Conservation (phyloP, 2,113 vertebrate species). For the Chaetura pelagica region DNA sequence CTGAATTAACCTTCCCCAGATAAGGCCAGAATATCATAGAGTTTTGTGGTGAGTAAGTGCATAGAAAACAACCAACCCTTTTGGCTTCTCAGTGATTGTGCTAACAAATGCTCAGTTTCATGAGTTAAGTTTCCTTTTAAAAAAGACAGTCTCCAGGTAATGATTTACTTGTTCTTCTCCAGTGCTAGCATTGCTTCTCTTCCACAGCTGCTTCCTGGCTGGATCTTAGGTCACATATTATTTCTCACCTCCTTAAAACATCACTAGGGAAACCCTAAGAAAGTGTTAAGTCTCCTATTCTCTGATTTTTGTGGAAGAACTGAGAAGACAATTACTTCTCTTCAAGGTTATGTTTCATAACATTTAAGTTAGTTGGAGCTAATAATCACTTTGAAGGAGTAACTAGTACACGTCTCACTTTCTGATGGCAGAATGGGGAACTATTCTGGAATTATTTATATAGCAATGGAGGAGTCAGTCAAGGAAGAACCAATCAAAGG, state of each 20-base stretch:
- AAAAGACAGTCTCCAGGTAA: background rate
- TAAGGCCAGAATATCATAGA: background rate
- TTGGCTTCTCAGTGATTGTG: background rate
- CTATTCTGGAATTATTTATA: background rate
- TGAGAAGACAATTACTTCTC: background rate
- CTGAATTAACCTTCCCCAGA: background rate
- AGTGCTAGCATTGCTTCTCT: background rate
- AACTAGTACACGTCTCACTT: background rate
- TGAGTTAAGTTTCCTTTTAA: background rate
- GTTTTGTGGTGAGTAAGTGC: background rate
- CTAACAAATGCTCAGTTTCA: background rate
- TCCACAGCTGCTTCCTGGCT: background rate
- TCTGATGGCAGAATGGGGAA: background rate
- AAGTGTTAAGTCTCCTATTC: background rate
- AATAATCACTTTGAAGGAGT: background rate
- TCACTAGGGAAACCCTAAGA: background rate
- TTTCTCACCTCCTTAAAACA: background rate
- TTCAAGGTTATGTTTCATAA: background rate
- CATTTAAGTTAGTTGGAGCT: background rate
- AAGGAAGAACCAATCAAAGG: background rate
- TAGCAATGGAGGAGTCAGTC: background rate
- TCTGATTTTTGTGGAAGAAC: background rate
- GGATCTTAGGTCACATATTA: background rate
- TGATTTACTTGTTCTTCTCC: background rate
- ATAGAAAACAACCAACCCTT: background rate